Base-by-base conservation (phyloP, 2,888 invertebrate species). In the Hyppa rectilinea region DNA sequence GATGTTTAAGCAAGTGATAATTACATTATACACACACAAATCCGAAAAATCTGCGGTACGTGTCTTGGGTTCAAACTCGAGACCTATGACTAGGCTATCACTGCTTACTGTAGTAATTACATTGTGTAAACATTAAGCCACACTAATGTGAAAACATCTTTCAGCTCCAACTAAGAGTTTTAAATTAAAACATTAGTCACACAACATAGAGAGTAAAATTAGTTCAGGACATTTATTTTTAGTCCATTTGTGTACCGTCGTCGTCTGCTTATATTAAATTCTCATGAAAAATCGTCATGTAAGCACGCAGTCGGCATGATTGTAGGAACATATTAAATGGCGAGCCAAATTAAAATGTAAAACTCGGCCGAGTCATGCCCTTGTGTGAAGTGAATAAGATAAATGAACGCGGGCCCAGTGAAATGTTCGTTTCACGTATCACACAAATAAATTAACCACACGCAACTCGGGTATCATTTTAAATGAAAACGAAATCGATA, bases 311-410 rank as follows among this genome's bases (percentile, higher is more conserved):
- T 73, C 26, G 65, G 75, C 69, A 80, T 79, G 58, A 71, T 71
- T 79, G 63, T 62, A 81, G 81, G 80, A 87, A 88, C 88, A 87
- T 89, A 89, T 89, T 88, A 89, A 91, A 90, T 88, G 88, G 81
- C 88, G 82, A 75, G 78, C 88, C 88, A 89, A 92, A 92, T 93
- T 92, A 92, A 93, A 92, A 92, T 90, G 92, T 91, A 88, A 91
- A 92, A 92, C 88, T 89, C 89, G 80, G 71, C 86, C 85, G 84
- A 90, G 91, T 90, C 91, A 90, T 89, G 91, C 92, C 89, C 92
- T 90, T 87, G 89, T 90, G 88, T 87, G 87, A 90, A 92, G 91
- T 92, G 92, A 93, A 92, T 91, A 92, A 93, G 93, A 93, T 92
- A 90, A 93, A 93, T 92, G 92, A 87, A 87, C 86, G 76, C 62